Conservation (phyloP, 2,797 vertebrate genomes). For the Lophotriccus pileatus region DNA sequence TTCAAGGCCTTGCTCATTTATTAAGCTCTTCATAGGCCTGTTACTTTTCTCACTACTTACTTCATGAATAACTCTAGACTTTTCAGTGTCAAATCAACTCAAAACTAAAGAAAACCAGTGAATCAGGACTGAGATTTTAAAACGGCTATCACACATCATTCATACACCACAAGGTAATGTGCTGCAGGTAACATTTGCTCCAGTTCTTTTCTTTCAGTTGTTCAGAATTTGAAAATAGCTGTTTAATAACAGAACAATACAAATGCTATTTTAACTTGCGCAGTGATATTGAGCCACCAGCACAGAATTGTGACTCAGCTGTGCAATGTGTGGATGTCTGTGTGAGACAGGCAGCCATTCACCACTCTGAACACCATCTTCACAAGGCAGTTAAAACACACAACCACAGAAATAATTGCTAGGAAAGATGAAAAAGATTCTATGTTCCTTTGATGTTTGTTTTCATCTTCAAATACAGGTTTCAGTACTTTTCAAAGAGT, state of each 20-base stretch:
- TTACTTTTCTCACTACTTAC: not conserved
- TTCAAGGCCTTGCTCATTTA: not conserved
- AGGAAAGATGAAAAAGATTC: not conserved
- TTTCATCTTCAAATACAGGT: not conserved
- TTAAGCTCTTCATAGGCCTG: not conserved
- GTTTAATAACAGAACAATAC: not conserved
- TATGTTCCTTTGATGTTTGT: not conserved
- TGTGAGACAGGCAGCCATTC: not conserved
- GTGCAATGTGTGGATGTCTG: not conserved
- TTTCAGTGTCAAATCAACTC: not conserved
- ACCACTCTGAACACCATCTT: not conserved
- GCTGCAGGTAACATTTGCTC: not conserved
- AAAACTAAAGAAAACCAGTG: not conserved
- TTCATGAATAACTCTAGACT: not conserved
- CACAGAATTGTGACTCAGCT: not conserved
- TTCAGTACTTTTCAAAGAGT: not conserved
- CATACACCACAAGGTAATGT: not conserved
- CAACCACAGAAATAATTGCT: not conserved
- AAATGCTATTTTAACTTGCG: not conserved
- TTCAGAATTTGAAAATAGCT: not conserved
- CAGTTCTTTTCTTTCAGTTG: not conserved
- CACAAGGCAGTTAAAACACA: not conserved
- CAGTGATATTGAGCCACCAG: not conserved
- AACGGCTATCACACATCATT: not conserved
- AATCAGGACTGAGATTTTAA: not conserved